These are phyloP conservation scores for Darevskia mixta DNA, from an alignment of 2,797 vertebrate species.

Conservation along the genomic window DNA sequence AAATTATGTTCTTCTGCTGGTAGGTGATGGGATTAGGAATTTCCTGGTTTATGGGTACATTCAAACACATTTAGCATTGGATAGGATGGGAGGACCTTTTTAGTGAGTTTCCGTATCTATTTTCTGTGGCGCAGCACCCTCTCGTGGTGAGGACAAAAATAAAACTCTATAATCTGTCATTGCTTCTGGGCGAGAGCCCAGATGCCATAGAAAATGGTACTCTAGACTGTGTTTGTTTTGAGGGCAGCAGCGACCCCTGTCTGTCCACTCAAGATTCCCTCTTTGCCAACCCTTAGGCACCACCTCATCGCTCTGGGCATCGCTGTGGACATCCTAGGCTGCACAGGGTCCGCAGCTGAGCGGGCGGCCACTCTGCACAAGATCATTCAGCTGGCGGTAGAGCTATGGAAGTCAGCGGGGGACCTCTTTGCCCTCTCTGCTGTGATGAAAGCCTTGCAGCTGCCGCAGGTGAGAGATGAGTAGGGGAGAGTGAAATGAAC, in stretches of 20 bases:
- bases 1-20: background rate
- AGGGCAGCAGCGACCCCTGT: too few relatives aligned
- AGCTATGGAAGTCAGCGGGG: conserved; percentile 80
- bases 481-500: background rate
- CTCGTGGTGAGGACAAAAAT: background rate
- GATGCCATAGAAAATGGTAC: background rate
- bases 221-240: background rate
- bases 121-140: background rate
- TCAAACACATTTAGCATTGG: background rate
- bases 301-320: conserved; percentile 84
- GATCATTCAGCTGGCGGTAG: conserved; percentile 84
- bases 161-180: background rate
- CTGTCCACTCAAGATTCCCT: background rate
- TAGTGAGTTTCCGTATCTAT: background rate
- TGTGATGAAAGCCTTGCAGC: conserved; percentile 89
- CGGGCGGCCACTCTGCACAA: conserved; percentile 83
- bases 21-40: background rate
- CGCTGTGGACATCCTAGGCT: conserved; percentile 89
- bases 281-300: conserved; percentile 77
- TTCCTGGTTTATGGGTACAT: background rate
- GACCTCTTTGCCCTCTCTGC: conserved; percentile 89
- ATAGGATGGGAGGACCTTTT: too few relatives aligned
- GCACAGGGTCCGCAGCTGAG: conserved; percentile 84
- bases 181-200: background rate
- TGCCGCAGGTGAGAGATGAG: conserved; percentile 85